Base-by-base conservation (phyloP, 2,797 vertebrate species). In the Leucoraja ocellata region DNA sequence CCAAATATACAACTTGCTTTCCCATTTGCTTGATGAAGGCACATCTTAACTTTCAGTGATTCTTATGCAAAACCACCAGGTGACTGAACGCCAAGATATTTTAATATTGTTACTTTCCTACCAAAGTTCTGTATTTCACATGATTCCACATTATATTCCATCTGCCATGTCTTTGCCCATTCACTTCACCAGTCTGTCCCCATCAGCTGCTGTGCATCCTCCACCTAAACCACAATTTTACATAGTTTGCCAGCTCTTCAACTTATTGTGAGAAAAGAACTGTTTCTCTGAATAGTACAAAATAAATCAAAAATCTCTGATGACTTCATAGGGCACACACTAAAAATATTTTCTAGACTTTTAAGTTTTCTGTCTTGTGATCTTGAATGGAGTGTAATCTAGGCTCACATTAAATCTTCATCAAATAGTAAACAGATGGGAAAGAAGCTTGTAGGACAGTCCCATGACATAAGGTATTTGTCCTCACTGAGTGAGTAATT, bases 391-490 rank as follows among this genome's bases (percentile, higher is more conserved):
- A 68, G n/a, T 68, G 61, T 14, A 68, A 21, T 88, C 63, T 68
- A n/a, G 1, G 36, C 65, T 88, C 32, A n/a, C 1, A 32, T 36
- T 88, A 68, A 68, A 88, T 88, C 84, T 68, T 68, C 65, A 88
- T 88, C 84, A 88, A 68, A 88, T 18, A 88, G 63, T 68, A 68
- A 88, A 88, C 84, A 88, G 84, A 88, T 88, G 84, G 84, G 84
- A 88, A 88, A 10, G 84, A 68, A 88, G 8, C 16, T 88, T 32
- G 4, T 36, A 18, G 61, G 65, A 68, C 84, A 68, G 65, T 88
- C 84, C 84, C 84, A 68, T 63, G n/a, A 88, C 65, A 65, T 14
- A 18, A 65, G n/a, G 63, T 61, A 65, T 88, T 65, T 6, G 5
- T 18, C 7, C n/a, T 36, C 16, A 21, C 28, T 65, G 84, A 88